These are phyloP conservation scores for Pseudotriccus pelzelni DNA, from an alignment of 2,797 vertebrate species.

Conservation along the genomic window DNA sequence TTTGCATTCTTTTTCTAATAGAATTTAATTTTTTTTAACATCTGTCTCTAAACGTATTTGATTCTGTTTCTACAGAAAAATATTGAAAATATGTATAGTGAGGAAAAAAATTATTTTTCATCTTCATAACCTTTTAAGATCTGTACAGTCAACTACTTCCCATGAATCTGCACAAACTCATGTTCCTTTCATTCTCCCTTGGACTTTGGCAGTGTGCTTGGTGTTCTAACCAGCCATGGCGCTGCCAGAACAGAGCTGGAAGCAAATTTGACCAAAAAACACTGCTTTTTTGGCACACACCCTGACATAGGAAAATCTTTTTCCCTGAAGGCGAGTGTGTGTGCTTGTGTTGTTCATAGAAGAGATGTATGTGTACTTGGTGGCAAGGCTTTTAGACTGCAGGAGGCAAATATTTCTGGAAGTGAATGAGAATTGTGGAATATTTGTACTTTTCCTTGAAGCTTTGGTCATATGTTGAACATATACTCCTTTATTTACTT, in stretches of 20 bases:
- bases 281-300: not conserved
- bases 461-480: not conserved
- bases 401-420: not conserved
- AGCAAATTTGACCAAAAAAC: not conserved
- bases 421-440: not conserved
- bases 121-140: not conserved
- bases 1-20: not conserved
- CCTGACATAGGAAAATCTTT: not conserved
- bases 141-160: not conserved
- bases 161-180: not conserved
- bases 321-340: not conserved
- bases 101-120: not conserved
- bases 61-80: not conserved
- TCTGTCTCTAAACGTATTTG: not conserved
- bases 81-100: not conserved
- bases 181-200: not conserved
- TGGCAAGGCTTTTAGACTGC: not conserved
- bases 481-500: not conserved
- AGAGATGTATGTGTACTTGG: not conserved
- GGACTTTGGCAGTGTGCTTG: accelerated
- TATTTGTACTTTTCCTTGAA: not conserved
- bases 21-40: not conserved
- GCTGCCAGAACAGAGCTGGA: not conserved
- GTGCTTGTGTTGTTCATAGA: not conserved
- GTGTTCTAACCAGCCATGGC: not conserved